Evolutionary conservation across 1,140 invertebrate species (phyloP), one percentile per base, ranked within the genome.

Genomic region (Neodiprion pinetum): DNA sequence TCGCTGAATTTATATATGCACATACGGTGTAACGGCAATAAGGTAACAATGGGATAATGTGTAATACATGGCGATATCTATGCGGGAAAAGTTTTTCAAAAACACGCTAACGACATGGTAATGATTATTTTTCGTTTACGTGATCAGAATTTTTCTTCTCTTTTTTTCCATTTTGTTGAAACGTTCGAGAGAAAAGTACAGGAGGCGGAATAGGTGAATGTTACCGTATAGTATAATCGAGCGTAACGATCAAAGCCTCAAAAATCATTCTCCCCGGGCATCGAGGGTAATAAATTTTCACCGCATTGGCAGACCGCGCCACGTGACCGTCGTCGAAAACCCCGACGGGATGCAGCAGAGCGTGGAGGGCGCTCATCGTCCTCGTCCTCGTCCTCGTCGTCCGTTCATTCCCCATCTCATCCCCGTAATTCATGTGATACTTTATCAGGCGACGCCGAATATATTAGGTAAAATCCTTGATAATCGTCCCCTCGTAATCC

Each of bases 391-490:
- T 40, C 28, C 28, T 40, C 28, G 28, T 14, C 53, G 53, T 61
- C 69, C 75, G 47, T 73, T 67, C 73, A 73, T 76, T 75, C 53
- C 53, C 72, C 65, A 23, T 28, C 50, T 47, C 72, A 49, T 68
- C 53, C 66, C 72, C 72, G n/a, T 61, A 61, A 61, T 61, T 61
- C 53, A 61, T 11, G 5, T 17, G 53, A 61, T 78, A 76, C 78
- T 80, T 80, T 81, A 82, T 82, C 80, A 77, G 67, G 50, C 72
- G 11, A 65, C 23, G 66, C 66, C 72, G 67, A 67, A 69, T 81
- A 81, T 81, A 81, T 81, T 81, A 77, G 75, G 78, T 73, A 77
- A 81, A 81, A 81, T 81, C 78, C 80, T 72, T 49, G 75, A 78
- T 81, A 81, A 81, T 81, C 80, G 80, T 21, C 65, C 50, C 71